Percentiles rank a stretch among this genome's conserved stretches.
Evolutionary conservation across 2,888 invertebrate species (phyloP).

Genomic region (Cyaniris semiargus): DNA sequence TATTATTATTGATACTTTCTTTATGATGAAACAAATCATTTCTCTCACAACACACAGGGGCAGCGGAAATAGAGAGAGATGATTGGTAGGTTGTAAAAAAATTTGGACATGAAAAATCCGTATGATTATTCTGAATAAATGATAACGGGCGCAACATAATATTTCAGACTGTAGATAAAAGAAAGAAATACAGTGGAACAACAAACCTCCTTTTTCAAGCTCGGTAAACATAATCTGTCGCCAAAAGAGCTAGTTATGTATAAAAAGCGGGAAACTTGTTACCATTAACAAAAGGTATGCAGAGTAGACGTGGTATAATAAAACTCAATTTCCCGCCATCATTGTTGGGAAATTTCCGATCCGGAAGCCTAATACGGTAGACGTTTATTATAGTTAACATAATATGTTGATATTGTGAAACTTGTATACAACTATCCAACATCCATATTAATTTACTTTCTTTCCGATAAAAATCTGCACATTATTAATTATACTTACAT

Average conservation of each 20-base stretch:
- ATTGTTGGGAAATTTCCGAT: constrained; percentile 48
- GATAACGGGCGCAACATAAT: background rate
- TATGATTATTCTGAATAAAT: background rate
- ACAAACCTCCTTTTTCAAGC: background rate
- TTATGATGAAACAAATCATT: no score
- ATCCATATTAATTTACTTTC: no score
- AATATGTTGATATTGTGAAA: background rate
- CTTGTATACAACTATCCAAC: background rate
- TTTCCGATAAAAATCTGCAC: no score
- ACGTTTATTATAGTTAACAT: constrained; percentile 27
- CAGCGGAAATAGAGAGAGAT: no score
- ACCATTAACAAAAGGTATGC: constrained; percentile 3
- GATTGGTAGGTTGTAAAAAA: no score
- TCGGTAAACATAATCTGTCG: background rate
- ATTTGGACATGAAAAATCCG: no score
- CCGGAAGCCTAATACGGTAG: constrained; percentile 33
- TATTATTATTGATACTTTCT: no score
- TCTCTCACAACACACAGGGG: no score
- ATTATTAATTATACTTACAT: no score
- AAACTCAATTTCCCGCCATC: constrained; percentile 49
- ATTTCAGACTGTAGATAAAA: no score
- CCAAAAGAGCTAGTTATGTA: background rate
- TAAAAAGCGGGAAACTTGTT: background rate
- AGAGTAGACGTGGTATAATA: constrained; percentile 41
- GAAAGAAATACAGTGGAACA: no score